phyloP scores from a whole-genome alignment of 2,888 invertebrate genomes.

The Drosophila anomelani region DNA sequence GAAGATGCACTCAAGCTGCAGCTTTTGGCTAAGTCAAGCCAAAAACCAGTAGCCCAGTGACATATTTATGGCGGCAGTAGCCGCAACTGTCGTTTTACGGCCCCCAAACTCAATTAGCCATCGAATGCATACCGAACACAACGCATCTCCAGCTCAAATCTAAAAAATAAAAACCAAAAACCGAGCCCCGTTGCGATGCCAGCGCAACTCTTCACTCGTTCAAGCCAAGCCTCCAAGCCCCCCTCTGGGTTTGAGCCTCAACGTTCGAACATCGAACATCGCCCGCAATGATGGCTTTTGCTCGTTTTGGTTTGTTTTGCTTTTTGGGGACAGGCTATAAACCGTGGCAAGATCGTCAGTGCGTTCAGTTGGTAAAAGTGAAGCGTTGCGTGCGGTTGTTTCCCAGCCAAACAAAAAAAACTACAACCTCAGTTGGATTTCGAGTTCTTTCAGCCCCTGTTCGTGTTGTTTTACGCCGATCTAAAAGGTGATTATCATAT shows the following conservation, averaged over 20 bases:
- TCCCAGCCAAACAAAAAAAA: conserved; percentile 20
- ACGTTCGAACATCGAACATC: conserved; percentile 46
- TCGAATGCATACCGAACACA: conserved; percentile 33
- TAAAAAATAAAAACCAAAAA: conserved; percentile 1
- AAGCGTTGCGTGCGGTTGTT: conserved; percentile 83
- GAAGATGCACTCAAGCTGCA: conserved; percentile 34
- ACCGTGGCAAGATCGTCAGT: conserved; percentile 83
- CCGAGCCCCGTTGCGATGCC: not conserved
- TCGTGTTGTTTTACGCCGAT: conserved; percentile 37
- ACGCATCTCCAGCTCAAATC: conserved; percentile 22
- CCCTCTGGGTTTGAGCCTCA: conserved; percentile 52
- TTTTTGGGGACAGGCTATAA: conserved; percentile 84
- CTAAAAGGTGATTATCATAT: conserved; percentile 43
- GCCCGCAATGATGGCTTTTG: conserved; percentile 36
- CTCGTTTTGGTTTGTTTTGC: conserved; percentile 49
- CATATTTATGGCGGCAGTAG: conserved; percentile 60
- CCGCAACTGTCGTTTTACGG: conserved; percentile 51
- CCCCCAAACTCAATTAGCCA: conserved; percentile 54
- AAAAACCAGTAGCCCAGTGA: conserved; percentile 55
- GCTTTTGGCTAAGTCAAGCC: conserved; percentile 34
- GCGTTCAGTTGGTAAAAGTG: conserved; percentile 85
- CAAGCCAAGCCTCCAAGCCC: conserved; percentile 30
- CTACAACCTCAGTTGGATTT: conserved; percentile 29
- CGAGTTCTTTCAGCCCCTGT: conserved; percentile 15
- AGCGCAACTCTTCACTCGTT: not conserved